Percentiles rank a stretch among this genome's conserved stretches.
phyloP scores from a whole-genome alignment of 1,140 invertebrate species.

The Anagrus nilaparvatae region DNA sequence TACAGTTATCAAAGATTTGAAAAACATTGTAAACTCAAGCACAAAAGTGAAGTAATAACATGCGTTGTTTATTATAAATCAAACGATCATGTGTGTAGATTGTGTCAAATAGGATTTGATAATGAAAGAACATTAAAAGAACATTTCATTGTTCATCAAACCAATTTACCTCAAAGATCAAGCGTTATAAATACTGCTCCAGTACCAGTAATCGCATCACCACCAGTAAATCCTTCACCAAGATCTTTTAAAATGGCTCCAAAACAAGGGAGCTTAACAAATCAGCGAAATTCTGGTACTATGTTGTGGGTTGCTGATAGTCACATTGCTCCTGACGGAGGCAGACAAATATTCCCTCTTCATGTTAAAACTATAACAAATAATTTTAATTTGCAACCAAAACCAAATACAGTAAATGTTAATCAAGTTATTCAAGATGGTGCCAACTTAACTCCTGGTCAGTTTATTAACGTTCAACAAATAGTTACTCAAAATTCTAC shows the following conservation, averaged over 20 bases:
- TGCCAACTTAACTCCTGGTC: no score
- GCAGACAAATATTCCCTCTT: conserved; percentile 4
- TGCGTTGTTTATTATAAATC: conserved; percentile 19
- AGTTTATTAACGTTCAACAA: no score
- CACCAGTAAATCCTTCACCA: neutral
- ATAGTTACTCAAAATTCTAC: no score
- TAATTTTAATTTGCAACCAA: no score
- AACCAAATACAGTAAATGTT: no score
- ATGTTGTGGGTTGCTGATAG: conserved; percentile 13
- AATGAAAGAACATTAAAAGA: conserved; percentile 10
- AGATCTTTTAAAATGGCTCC: neutral
- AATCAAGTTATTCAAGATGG: no score
- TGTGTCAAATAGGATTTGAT: conserved; percentile 22
- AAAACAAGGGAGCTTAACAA: no score
- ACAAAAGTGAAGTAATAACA: conserved; percentile 9
- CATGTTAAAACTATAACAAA: no score
- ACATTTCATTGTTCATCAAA: conserved; percentile 12
- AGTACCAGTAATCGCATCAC: neutral
- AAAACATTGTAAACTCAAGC: conserved; percentile 14
- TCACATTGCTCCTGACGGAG: conserved; percentile 1
- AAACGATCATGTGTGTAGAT: conserved; percentile 16
- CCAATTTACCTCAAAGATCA: neutral
- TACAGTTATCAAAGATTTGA: conserved; percentile 14
- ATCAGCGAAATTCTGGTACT: no score
- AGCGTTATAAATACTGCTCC: no score